Base-by-base conservation (phyloP, 2,888 invertebrate genomes). In the Pseudoips prasinana region DNA sequence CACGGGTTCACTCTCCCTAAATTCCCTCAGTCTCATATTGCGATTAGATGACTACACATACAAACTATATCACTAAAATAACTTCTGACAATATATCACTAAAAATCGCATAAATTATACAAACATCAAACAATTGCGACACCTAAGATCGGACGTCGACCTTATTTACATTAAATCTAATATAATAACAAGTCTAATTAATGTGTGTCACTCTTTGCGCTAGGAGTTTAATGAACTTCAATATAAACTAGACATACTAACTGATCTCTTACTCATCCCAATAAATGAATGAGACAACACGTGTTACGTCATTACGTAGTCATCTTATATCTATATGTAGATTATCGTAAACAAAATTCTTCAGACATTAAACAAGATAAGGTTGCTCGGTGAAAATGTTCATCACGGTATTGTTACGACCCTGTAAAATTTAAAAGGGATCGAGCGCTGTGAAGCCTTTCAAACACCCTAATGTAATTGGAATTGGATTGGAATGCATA, bases 371-470 rank as follows among this genome's bases (percentile, higher is more conserved):
- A 46, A 30, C 25, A 29, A 36, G 29, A 19, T 30, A 25, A 33
- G 9, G 36, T 35, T 17, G 31, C 26, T 31, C 42, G 39, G 44
- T 44, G 47, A 44, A 51, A 47, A 33, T 30, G 22, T 38, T 39
- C 33, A 26, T 43, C 33, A 39, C 34, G 30, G 38, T 37, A 42
- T 48, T 40, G 38, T 46, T 29, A 49, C 20, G 33, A 33, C 28
- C 26, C 32, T 46, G 43, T 43, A 35, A 46, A 50, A 54, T 50
- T 54, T 42, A 35, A 42, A 43, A 34, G 39, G 41, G 36, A 25
- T 10, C 14, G 2, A 3, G 5, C 14, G 14, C 5, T 14, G 30
- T 25, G 25, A 27, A 34, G 8, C 27, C 28, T 32, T 17, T 14
- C 5, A 14, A 49, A 42, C 25, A 34, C 33, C 36, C 32, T 39